Evolutionary conservation across 2,888 invertebrate genomes (phyloP).

Genomic region (Yponomeuta evonymella): DNA sequence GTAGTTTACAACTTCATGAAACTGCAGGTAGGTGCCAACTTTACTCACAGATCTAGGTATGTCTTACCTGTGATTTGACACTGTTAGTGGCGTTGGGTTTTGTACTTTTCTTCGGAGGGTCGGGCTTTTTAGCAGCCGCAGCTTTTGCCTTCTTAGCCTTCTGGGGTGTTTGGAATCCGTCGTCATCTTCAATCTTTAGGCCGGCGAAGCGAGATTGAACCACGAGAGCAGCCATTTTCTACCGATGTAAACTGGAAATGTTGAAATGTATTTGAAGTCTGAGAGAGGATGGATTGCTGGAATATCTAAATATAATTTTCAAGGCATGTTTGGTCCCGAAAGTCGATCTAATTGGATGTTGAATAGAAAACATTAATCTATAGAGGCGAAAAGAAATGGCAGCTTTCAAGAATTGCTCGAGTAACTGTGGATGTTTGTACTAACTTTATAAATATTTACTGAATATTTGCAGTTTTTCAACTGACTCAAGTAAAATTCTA

Average conservation of each 20-base stretch:
- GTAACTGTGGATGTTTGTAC: background rate
- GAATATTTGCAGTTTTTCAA: background rate
- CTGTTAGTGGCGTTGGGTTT: conserved; percentile 50
- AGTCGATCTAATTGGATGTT: background rate
- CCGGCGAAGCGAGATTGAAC: conserved; percentile 85
- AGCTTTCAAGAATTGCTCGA: background rate
- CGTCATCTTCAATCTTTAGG: conserved; percentile 84
- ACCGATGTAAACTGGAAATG: conserved; percentile 20
- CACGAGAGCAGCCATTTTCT: conserved; percentile 78
- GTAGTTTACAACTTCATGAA: too few relatives aligned
- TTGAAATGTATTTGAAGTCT: background rate
- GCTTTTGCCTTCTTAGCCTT: conserved; percentile 45
- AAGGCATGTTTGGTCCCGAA: background rate
- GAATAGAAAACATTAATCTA: background rate
- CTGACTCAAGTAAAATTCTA: background rate
- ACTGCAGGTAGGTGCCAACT: too few relatives aligned
- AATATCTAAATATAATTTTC: background rate
- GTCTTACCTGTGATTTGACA: conserved; percentile 45
- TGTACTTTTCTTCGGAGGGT: conserved; percentile 50
- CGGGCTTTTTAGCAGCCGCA: conserved; percentile 43
- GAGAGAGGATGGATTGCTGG: background rate
- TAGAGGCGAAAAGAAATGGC: background rate
- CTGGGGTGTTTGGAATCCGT: conserved; percentile 54
- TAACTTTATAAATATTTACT: background rate
- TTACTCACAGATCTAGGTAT: too few relatives aligned